A percentile compares a stretch with the other conserved stretches of the same genome.
Evolutionary conservation across 1,140 invertebrate species (phyloP).

Genomic region (Pogonognathellus flavescens): DNA sequence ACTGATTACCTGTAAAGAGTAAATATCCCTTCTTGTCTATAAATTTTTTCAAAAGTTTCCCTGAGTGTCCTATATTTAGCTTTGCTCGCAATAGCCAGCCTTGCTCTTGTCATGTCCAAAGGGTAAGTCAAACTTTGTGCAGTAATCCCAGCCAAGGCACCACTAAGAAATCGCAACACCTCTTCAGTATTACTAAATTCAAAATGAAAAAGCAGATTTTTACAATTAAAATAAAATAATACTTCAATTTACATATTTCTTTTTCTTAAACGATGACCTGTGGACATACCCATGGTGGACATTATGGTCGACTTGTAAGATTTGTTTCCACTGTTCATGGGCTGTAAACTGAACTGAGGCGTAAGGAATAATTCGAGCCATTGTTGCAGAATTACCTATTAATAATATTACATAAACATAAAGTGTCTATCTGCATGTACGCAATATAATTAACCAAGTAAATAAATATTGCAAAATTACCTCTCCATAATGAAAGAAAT

Average conservation of each 20-base stretch:
- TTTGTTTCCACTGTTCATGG: conserved; percentile 94
- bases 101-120: conserved; percentile 94
- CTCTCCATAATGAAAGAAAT: conserved; percentile 89
- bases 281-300: not conserved
- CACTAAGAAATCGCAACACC: conserved; percentile 82
- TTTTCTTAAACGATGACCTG: not conserved
- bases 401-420: too few relatives aligned
- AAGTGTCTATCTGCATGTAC: too few relatives aligned
- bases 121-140: conserved; percentile 96
- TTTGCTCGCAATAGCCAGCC: conserved; percentile 95
- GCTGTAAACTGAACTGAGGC: conserved; percentile 97
- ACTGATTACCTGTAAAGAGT: conserved; percentile 45
- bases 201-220: not conserved
- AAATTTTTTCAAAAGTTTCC: conserved; percentile 67
- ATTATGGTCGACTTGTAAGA: conserved; percentile 78
- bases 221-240: not conserved
- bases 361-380: conserved; percentile 86
- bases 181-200: conserved; percentile 17
- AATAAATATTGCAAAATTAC: conserved; percentile 98
- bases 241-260: too few relatives aligned
- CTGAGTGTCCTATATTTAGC: conserved; percentile 77
- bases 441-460: too few relatives aligned
- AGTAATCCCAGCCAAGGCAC: conserved; percentile 93
- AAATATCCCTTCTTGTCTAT: conserved; percentile 55
- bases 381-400: conserved; percentile 70